Evolutionary conservation across 2,888 invertebrate species (phyloP).

Genomic region (Latheticus oryzae): DNA sequence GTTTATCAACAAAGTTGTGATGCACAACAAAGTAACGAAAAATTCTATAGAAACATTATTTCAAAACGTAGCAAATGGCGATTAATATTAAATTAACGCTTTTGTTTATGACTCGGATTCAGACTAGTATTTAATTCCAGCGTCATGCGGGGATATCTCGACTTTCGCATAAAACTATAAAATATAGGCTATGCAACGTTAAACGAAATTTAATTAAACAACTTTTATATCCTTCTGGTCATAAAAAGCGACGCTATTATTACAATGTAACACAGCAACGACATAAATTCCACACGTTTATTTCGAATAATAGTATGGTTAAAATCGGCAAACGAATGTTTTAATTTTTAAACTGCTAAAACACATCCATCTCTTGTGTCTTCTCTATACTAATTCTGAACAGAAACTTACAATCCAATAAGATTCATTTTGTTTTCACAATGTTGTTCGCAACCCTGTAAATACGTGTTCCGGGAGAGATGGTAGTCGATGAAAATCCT

Average conservation of each 20-base stretch:
- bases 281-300: constrained; percentile 61
- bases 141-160: constrained; percentile 54
- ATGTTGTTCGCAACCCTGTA: constrained; percentile 1
- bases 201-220: constrained; percentile 66
- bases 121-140: constrained; percentile 52
- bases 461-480: constrained; percentile 15
- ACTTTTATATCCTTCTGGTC: constrained; percentile 63
- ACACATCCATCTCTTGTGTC: no score
- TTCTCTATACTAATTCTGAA: no score
- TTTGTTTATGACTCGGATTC: constrained; percentile 51
- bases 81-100: constrained; percentile 52
- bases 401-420: no score
- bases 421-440: constrained; percentile 3
- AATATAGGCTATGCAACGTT: constrained; percentile 63
- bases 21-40: no score
- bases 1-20: no score
- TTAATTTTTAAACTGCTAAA: constrained; percentile 29
- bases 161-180: constrained; percentile 59
- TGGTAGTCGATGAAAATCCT: constrained; percentile 38
- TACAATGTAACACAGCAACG: constrained; percentile 62
- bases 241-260: constrained; percentile 63
- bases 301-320: constrained; percentile 50
- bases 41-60: constrained; percentile 4
- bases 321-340: constrained; percentile 48
- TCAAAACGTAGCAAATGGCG: constrained; percentile 42